Evolutionary conservation across 2,113 vertebrate species (phyloP).

Genomic region (Cygnus atratus): DNA sequence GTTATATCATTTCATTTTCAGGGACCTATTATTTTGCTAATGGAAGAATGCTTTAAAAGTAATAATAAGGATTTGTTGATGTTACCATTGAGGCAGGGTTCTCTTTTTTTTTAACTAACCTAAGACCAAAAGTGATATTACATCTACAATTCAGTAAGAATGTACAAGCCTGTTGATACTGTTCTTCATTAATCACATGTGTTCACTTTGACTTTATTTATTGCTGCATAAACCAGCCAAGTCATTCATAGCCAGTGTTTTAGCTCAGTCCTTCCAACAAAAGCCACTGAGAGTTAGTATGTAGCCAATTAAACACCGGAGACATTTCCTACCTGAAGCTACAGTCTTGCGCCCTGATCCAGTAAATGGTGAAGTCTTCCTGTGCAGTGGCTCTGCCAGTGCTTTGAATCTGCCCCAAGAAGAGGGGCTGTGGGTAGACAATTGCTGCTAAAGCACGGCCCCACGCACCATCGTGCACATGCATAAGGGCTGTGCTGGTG

Average conservation of each 20-base stretch:
- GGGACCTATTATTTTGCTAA: constrained; percentile 65
- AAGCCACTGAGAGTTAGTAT: constrained; percentile 21
- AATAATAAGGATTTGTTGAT: constrained; percentile 11
- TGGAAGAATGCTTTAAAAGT: constrained; percentile 59
- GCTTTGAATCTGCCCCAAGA: background rate
- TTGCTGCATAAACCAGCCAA: constrained; percentile 47
- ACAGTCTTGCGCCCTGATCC: background rate
- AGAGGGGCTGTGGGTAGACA: background rate
- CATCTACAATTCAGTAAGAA: constrained; percentile 37
- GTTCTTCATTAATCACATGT: background rate
- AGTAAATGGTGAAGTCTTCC: background rate
- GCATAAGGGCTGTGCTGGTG: background rate
- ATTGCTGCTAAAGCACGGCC: background rate
- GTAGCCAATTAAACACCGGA: background rate
- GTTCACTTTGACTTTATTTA: constrained; percentile 65
- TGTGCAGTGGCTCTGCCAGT: background rate
- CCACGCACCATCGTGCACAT: fast-evolving
- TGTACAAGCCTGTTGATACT: constrained; percentile 35
- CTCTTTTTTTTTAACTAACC: constrained; percentile 53
- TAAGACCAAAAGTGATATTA: constrained; percentile 57
- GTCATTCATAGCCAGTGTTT: constrained; percentile 26
- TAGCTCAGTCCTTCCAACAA: constrained; percentile 27
- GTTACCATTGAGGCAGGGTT: constrained; percentile 55
- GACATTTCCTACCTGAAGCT: background rate
- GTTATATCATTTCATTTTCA: constrained; percentile 56